Percentiles rank a stretch among this genome's conserved stretches.
Conservation (phyloP, 1,140 invertebrate genomes). For the Zophobas atratus region DNA sequence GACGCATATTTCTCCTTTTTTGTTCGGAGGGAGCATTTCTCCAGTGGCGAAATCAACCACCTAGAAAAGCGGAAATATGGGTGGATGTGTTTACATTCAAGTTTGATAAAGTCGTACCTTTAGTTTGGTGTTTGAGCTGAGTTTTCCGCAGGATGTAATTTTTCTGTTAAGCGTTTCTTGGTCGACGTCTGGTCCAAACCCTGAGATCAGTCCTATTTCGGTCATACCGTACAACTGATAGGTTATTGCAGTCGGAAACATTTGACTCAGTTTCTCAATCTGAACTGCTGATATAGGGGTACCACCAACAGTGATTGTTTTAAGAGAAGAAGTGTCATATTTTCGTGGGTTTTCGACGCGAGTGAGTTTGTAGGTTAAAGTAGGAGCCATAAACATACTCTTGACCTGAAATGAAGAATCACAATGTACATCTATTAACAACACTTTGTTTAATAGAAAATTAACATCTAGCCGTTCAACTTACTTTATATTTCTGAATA, state of each 20-base stretch:
- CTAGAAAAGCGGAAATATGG: neutral
- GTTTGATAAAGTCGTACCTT: too few relatives aligned
- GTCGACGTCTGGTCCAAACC: too few relatives aligned
- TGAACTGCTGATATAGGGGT: neutral
- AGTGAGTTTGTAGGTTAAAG: constrained; percentile 10
- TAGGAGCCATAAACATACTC: constrained; percentile 2
- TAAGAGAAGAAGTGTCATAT: constrained; percentile 9
- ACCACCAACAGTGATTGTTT: constrained; percentile 1
- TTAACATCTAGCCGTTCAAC: constrained; percentile 64
- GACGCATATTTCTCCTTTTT: constrained; percentile 75
- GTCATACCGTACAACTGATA: constrained; percentile 11
- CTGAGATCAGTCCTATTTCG: neutral
- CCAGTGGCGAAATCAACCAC: constrained; percentile 68
- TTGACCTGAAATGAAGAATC: too few relatives aligned
- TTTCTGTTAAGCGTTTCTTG: too few relatives aligned
- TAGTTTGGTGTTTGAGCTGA: neutral
- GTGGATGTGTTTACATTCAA: neutral
- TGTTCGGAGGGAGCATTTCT: constrained; percentile 67
- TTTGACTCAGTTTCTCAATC: neutral
- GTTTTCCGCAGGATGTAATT: too few relatives aligned
- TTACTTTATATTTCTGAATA: constrained; percentile 12
- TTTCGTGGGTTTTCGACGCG: neutral
- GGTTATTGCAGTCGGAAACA: neutral
- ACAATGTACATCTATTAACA: too few relatives aligned
- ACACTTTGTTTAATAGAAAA: constrained; percentile 66